Conservation (phyloP, 2,797 vertebrate species). For the Pelochelys cantorii region DNA sequence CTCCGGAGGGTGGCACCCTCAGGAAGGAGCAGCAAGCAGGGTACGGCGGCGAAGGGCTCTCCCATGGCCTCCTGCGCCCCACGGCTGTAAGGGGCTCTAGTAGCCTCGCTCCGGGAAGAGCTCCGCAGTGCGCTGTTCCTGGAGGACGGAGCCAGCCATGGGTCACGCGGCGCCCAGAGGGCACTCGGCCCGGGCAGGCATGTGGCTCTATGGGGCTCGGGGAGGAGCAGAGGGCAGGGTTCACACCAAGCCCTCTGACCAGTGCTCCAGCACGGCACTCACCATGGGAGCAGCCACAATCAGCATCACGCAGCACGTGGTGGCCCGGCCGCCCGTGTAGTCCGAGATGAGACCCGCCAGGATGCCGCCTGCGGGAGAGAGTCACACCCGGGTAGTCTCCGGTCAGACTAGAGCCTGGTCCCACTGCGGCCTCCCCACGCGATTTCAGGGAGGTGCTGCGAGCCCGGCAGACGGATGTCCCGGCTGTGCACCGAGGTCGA, state of each 20-base stretch:
- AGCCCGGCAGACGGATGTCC: not conserved
- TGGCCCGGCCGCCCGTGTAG: conserved; percentile 89
- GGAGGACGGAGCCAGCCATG: too few relatives aligned
- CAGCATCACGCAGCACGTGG: conserved; percentile 94
- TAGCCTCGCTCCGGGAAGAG: fast-evolving
- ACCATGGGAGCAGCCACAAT: conserved; percentile 93
- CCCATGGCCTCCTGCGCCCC: not conserved
- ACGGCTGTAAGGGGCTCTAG: not conserved
- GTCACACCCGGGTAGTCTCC: not conserved
- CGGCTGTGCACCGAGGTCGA: not conserved
- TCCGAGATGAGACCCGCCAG: conserved; percentile 92
- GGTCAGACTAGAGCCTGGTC: not conserved
- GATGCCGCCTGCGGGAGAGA: conserved; percentile 86
- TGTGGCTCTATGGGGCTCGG: not conserved
- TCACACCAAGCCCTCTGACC: not conserved
- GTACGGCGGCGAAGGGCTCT: not conserved
- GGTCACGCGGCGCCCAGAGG: not conserved
- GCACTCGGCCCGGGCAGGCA: not conserved
- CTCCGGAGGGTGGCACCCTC: not conserved
- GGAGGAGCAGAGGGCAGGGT: not conserved
- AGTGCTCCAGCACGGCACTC: not conserved
- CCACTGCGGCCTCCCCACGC: not conserved
- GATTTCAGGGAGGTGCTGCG: not conserved
- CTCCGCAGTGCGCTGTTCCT: not conserved
- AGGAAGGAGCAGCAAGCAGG: not conserved